phyloP scores from a whole-genome alignment of 2,797 vertebrate genomes.

The Acridotheres tristis region DNA sequence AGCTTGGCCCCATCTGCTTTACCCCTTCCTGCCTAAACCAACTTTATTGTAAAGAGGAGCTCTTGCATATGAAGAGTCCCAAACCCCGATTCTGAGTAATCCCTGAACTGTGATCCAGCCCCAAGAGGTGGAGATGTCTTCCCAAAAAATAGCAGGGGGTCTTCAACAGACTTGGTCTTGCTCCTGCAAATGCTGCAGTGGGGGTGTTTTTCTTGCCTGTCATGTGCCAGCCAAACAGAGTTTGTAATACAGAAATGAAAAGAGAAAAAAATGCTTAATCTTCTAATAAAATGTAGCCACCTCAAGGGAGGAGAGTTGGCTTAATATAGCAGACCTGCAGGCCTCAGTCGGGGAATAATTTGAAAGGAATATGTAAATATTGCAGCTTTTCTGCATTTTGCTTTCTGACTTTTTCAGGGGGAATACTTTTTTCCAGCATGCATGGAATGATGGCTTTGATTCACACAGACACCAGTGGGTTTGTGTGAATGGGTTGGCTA shows the following conservation, averaged over 20 bases:
- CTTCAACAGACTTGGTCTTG: neutral
- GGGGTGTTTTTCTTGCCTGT: neutral
- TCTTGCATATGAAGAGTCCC: neutral
- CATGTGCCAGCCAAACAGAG: rapidly evolving
- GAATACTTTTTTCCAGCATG: neutral
- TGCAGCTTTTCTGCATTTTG: neutral
- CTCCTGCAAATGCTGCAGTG: neutral
- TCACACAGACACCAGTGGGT: neutral
- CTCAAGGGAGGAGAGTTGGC: neutral
- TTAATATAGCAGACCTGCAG: neutral
- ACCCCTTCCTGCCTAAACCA: neutral
- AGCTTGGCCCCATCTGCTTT: neutral
- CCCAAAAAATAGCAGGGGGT: neutral
- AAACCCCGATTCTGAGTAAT: neutral
- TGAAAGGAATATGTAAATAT: neutral
- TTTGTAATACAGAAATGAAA: neutral
- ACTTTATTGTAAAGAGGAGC: neutral
- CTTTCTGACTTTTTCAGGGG: neutral
- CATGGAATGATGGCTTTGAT: neutral
- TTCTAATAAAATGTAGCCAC: neutral
- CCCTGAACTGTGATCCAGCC: neutral
- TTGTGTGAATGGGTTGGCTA: neutral
- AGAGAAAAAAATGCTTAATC: neutral
- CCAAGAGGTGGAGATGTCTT: neutral
- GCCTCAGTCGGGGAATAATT: neutral